Evolutionary conservation across 1,140 invertebrate species (phyloP).

Genomic region (Drosophila dunni): DNA sequence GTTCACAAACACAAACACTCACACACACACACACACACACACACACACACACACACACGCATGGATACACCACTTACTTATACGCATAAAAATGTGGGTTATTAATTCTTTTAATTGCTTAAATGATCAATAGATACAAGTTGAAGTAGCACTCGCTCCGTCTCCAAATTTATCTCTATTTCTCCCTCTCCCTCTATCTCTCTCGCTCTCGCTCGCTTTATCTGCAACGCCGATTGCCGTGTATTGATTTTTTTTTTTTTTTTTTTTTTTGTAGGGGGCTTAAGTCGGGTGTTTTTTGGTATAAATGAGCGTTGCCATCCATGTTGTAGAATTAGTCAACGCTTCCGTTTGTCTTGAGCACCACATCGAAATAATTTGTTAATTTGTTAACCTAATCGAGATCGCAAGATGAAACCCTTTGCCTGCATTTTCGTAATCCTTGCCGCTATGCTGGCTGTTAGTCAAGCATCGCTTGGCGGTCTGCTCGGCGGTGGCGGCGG

Average conservation of each 20-base stretch:
- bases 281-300: constrained; percentile 26
- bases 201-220: constrained; percentile 18
- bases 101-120: constrained; percentile 60
- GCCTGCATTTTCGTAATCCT: constrained; percentile 73
- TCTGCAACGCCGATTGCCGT: constrained; percentile 26
- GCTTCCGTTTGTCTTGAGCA: constrained; percentile 65
- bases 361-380: constrained; percentile 27
- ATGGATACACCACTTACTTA: constrained; percentile 1
- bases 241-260: constrained; percentile 30
- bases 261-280: constrained; percentile 7
- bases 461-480: constrained; percentile 59
- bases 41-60: background rate
- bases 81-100: constrained; percentile 65
- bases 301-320: constrained; percentile 59
- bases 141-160: constrained; percentile 29
- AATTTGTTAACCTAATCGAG: background rate
- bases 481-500: constrained; percentile 69
- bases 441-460: constrained; percentile 59
- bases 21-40: constrained; percentile 4
- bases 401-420: constrained; percentile 72
- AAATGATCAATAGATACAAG: constrained; percentile 43
- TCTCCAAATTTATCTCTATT: background rate
- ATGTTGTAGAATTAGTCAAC: constrained; percentile 65
- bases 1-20: background rate
- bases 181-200: constrained; percentile 10